Evolutionary conservation across 2,888 invertebrate species (phyloP), one percentile per base, ranked within the genome.

Genomic region (Hermaeophaga mercurialis): DNA sequence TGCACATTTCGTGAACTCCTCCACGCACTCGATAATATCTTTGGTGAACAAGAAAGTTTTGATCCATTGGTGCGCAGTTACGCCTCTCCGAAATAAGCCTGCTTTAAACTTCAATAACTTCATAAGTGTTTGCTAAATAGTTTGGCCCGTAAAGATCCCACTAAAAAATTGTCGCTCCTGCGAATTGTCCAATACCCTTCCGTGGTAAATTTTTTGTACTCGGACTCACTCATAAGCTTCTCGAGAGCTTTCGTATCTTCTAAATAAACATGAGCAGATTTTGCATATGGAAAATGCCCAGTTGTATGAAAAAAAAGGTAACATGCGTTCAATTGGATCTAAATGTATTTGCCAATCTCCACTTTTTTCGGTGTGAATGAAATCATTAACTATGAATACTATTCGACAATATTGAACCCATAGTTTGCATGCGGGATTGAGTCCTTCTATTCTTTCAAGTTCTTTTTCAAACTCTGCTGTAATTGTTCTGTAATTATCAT

Each of bases 401-500:
- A 70, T 64, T 62, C 64, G 54, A 53, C 61, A 70, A 58, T 70
- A 70, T 53, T 66, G 66, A 26, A 71, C 33, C 65, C 65, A 68
- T 22, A 68, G 56, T 56, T 65, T 39, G 39, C 52, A 54, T 12
- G 66, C 66, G 33, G 58, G 57, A 41, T 66, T 66, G 15, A 45
- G 63, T 19, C 55, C 58, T 60, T 65, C 43, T 47, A 66, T 6
- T 47, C 24, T 45, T 55, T 48, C 33, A 19, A 64, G 18, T 43
- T 60, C 49, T 39, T 83, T 80, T 80, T 82, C 79, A 79, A 57
- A 47, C 18, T 18, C 39, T 39, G 39, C 39, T 39, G 39, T 39
- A 8, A 54, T 43, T 48, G 48, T 52, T 61, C 15, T 26, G 45
- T 45, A 45, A 45, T 28, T n/a, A 2, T 45, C 45, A 45, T 45